A percentile compares a stretch with the other conserved stretches of the same genome.
phyloP scores from a whole-genome alignment of 2,797 vertebrate species.

The Myripristis jacobus region DNA sequence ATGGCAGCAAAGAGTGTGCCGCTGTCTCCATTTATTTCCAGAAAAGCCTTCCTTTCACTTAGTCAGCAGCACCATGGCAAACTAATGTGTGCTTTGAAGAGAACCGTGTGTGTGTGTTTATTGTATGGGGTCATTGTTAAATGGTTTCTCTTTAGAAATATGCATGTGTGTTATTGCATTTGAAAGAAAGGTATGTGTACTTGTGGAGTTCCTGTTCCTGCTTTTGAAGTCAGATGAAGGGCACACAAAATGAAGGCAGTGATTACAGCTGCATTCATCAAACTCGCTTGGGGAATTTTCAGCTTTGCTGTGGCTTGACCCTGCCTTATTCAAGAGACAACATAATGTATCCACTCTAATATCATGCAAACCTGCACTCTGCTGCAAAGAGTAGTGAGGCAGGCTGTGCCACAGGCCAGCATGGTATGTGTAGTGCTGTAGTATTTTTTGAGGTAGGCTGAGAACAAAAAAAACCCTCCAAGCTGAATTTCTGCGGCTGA shows the following conservation, averaged over 20 bases:
- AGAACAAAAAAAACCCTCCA: too few species aligned
- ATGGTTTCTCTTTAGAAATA: not conserved
- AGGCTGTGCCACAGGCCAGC: too few species aligned
- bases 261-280: not conserved
- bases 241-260: not conserved
- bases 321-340: slow-evolving; percentile 11
- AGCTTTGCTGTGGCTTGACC: not conserved
- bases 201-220: not conserved
- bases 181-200: not conserved
- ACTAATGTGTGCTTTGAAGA: slow-evolving; percentile 6
- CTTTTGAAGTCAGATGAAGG: not conserved
- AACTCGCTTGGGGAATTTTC: not conserved
- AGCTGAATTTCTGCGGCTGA: too few species aligned
- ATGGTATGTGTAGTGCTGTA: too few species aligned
- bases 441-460: not conserved
- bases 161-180: not conserved
- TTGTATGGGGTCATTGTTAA: too few species aligned
- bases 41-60: slow-evolving; percentile 22
- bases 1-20: slow-evolving; percentile 22
- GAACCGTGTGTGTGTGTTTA: not conserved
- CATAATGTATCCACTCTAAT: not conserved
- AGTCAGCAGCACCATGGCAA: slow-evolving; percentile 19
- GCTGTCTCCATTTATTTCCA: slow-evolving; percentile 24
- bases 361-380: too few species aligned
- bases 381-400: not conserved